Evolutionary conservation across 2,888 invertebrate species (phyloP).

Genomic region (Agrilus cyanescens): DNA sequence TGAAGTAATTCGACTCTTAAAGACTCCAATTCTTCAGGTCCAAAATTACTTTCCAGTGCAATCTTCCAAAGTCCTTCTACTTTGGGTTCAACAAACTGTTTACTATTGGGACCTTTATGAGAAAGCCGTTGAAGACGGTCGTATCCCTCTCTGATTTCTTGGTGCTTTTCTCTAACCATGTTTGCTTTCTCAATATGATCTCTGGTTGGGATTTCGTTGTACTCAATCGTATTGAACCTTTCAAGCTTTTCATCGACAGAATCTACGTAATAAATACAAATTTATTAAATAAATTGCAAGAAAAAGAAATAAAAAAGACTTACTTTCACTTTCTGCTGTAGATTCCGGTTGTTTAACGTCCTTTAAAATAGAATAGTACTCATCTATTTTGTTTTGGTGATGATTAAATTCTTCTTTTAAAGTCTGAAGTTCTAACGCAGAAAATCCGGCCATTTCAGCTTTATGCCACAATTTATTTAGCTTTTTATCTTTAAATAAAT

Average conservation of each 20-base stretch:
- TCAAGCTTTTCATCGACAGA: slow-evolving; percentile 61
- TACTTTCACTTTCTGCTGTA: slow-evolving; percentile 55
- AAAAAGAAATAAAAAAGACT: slow-evolving; percentile 20
- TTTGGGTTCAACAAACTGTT: slow-evolving; percentile 83
- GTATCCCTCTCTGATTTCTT: slow-evolving; percentile 63
- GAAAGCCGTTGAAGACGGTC: slow-evolving; percentile 64
- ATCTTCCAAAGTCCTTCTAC: slow-evolving; percentile 81
- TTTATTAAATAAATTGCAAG: slow-evolving; percentile 2
- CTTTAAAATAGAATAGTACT: slow-evolving; percentile 69
- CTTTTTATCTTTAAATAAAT: slow-evolving; percentile 81
- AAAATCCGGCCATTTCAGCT: slow-evolving; percentile 80
- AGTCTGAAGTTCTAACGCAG: slow-evolving; percentile 66
- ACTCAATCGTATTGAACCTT: slow-evolving; percentile 56
- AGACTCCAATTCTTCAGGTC: slow-evolving; percentile 68
- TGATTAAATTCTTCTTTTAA: slow-evolving; percentile 82
- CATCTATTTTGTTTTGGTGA: slow-evolving; percentile 86
- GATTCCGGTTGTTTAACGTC: slow-evolving; percentile 52
- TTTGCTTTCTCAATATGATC: slow-evolving; percentile 58
- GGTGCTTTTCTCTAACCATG: slow-evolving; percentile 60
- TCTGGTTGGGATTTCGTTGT: slow-evolving; percentile 44
- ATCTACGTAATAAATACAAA: slow-evolving; percentile 37
- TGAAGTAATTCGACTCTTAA: slow-evolving; percentile 76
- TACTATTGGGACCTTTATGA: slow-evolving; percentile 65
- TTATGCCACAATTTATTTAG: slow-evolving; percentile 82
- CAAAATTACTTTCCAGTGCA: slow-evolving; percentile 70